Evolutionary conservation across 2,113 vertebrate species (phyloP), one percentile per base, ranked within the genome.

Genomic region (Ursus arctos): DNA sequence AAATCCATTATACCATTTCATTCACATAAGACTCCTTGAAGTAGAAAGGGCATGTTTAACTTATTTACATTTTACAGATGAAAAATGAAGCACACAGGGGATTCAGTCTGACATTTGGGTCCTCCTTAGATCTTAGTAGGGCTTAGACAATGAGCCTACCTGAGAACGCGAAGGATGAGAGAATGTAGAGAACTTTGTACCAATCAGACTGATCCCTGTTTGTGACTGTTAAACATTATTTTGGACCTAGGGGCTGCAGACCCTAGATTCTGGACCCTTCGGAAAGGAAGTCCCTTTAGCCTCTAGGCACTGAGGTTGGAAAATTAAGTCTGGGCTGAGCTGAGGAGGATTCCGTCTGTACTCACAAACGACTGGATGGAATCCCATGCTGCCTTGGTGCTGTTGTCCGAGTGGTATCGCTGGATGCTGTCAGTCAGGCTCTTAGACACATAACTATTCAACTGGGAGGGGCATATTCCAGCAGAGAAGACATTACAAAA

Each of bases 301-400:
- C 14, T 21, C 43, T 31, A 26, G 85, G 49, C 14, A 59, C 36
- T 61, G 51, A 90, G 33, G 31, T 9, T 96, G 22, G 26, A 69
- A 77, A 90, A 69, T 40, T 24, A 21, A 12, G 7, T 77, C 69
- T 71, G 28, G 61, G 22, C 9, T 91, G 57, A 91, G 77, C 19
- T 88, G 24, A 84, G 53, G 16, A 89, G 2, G 43, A 92, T 61
- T 92, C 24, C 85, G n/a, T 57, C 13, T 79, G 7, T 96, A 98
- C 98, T 98, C 83, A 98, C 98, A 86, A 65, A 82, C 63, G 72
- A 16, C 82, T 98, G 98, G 88, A 98, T 97, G 77, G 72, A 96
- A 63, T 98, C 98, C 98, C 98, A 98, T 0, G 98, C 94, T 0
- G 1, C 89, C 82, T 43, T 98, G 36, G 98, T 98, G 94, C 82